phyloP scores from a whole-genome alignment of 2,113 vertebrate species.

The Bujurquina vittata region DNA sequence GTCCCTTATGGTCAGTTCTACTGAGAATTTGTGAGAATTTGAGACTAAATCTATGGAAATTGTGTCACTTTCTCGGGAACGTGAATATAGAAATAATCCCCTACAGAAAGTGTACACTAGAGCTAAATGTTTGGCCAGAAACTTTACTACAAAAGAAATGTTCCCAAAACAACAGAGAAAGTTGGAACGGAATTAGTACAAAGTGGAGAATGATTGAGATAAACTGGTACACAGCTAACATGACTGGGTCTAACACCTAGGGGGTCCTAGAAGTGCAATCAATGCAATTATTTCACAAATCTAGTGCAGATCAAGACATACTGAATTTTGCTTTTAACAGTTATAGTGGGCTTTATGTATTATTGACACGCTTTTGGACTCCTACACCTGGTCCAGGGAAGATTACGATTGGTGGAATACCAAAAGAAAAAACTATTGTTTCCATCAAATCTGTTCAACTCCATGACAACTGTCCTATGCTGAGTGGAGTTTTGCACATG shows the following conservation, averaged over 20 bases:
- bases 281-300: neutral
- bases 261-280: neutral
- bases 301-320: neutral
- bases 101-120: no score
- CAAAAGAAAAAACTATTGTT: neutral
- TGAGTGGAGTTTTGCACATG: conserved; percentile 1
- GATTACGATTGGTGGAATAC: neutral
- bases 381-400: neutral
- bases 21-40: neutral
- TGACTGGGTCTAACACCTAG: neutral
- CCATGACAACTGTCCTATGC: neutral
- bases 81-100: neutral
- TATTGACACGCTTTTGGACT: neutral
- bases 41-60: neutral
- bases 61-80: neutral
- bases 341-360: no score
- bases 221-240: neutral
- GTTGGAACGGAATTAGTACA: neutral
- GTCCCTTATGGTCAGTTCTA: neutral
- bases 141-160: neutral
- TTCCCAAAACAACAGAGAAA: neutral
- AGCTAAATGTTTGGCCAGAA: neutral
- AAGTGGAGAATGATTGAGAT: neutral
- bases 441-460: neutral
- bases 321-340: no score